Conservation (phyloP, 2,797 vertebrate species). For the Cetoscarus ocellatus region DNA sequence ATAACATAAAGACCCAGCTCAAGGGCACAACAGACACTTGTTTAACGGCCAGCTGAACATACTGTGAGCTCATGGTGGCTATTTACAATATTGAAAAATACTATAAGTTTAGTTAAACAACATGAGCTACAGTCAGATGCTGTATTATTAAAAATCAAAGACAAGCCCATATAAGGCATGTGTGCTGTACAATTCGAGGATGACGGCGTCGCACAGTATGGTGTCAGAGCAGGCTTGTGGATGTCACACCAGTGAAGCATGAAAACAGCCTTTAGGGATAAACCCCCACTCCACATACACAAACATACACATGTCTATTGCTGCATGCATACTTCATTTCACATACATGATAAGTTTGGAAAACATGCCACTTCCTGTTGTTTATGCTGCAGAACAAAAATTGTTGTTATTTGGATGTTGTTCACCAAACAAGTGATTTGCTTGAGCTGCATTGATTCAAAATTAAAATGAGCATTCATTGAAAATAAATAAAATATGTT, state of each 20-base stretch:
- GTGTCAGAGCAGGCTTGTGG: constrained; percentile 42
- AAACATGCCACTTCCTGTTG: constrained; percentile 29
- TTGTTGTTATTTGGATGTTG: no score
- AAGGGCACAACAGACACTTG: constrained; percentile 21
- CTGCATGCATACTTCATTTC: constrained; percentile 18
- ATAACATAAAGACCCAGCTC: constrained; percentile 41
- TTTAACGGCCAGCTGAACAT: not conserved
- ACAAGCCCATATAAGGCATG: constrained; percentile 1
- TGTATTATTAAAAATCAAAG: constrained; percentile 1
- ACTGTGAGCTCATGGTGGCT: not conserved
- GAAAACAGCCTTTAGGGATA: constrained; percentile 35
- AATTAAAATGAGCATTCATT: no score
- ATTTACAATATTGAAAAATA: not conserved
- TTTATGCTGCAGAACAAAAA: not conserved
- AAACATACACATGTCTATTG: not conserved
- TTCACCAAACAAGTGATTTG: no score
- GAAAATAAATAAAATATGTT: no score
- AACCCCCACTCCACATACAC: constrained; percentile 23
- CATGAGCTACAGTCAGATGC: not conserved
- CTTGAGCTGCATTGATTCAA: no score
- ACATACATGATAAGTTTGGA: constrained; percentile 31
- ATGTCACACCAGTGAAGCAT: constrained; percentile 48
- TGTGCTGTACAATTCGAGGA: constrained; percentile 21
- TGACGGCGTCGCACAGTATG: constrained; percentile 18
- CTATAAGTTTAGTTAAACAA: not conserved